A percentile compares a stretch with the other conserved stretches of the same genome.
phyloP scores from a whole-genome alignment of 2,888 invertebrate genomes.

The Melolontha melolontha region DNA sequence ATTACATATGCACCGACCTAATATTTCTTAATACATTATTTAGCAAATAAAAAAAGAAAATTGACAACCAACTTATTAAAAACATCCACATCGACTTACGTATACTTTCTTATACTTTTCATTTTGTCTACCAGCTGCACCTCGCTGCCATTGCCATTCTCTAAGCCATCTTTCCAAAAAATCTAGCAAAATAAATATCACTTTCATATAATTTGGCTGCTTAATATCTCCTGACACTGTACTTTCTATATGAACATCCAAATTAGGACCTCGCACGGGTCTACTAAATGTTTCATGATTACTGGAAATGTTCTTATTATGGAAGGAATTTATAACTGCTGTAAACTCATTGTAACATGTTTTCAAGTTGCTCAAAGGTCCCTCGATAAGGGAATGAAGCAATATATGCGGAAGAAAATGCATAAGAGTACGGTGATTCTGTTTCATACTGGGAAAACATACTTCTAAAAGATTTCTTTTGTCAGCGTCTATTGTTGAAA shows the following conservation, averaged over 20 bases:
- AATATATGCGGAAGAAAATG: slow-evolving; percentile 82
- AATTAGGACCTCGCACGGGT: not conserved
- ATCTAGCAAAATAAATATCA: slow-evolving; percentile 80
- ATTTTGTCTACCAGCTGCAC: slow-evolving; percentile 52
- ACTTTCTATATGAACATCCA: not conserved
- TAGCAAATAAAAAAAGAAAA: too few species aligned
- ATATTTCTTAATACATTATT: too few species aligned
- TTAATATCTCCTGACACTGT: slow-evolving; percentile 41
- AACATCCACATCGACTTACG: slow-evolving; percentile 42
- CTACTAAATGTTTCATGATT: slow-evolving; percentile 20
- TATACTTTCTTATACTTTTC: slow-evolving; percentile 56
- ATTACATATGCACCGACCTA: too few species aligned
- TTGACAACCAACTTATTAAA: not conserved
- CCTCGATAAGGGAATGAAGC: slow-evolving; percentile 73
- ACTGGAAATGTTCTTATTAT: slow-evolving; percentile 45
- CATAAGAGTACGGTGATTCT: slow-evolving; percentile 78
- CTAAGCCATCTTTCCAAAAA: slow-evolving; percentile 81
- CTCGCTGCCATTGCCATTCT: slow-evolving; percentile 69
- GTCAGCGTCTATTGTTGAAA: slow-evolving; percentile 72
- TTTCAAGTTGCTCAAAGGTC: slow-evolving; percentile 61
- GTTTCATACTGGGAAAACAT: slow-evolving; percentile 80
- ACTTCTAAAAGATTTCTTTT: slow-evolving; percentile 74
- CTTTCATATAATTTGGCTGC: slow-evolving; percentile 74
- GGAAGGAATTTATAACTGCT: slow-evolving; percentile 66
- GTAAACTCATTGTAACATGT: slow-evolving; percentile 70